These are phyloP conservation scores for Brenthis daphne DNA, from an alignment of 2,888 invertebrate species.

Conservation along the genomic window DNA sequence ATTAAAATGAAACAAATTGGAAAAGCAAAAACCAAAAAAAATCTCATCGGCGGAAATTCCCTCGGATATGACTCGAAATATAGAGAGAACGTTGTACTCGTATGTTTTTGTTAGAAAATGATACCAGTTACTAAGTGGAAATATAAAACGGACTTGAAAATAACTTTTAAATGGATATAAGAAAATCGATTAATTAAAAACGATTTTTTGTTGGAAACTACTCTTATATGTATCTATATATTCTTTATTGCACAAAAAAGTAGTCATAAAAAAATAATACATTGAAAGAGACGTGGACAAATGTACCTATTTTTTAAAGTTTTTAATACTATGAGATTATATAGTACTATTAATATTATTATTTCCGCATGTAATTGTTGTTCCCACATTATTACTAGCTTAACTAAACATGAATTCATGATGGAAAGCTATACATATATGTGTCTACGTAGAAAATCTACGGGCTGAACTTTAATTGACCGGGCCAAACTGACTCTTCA, in stretches of 20 bases:
- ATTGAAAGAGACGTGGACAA: too few relatives aligned
- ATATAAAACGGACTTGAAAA: not conserved
- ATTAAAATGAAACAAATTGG: conserved; percentile 51
- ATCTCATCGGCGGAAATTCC: conserved; percentile 47
- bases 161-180: not conserved
- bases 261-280: too few relatives aligned
- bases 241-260: too few relatives aligned
- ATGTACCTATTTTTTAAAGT: too few relatives aligned
- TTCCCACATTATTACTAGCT: too few relatives aligned
- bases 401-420: not conserved
- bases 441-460: conserved; percentile 14
- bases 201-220: too few relatives aligned
- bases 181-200: too few relatives aligned
- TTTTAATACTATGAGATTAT: too few relatives aligned
- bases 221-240: too few relatives aligned
- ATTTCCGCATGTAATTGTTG: too few relatives aligned
- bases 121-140: conserved; percentile 1
- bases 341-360: too few relatives aligned
- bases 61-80: conserved; percentile 53
- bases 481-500: conserved; percentile 38
- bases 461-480: conserved; percentile 44
- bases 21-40: conserved; percentile 46
- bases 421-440: not conserved
- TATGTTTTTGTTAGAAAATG: conserved; percentile 23
- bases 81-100: conserved; percentile 25